Evolutionary conservation across 2,113 vertebrate species (phyloP), one percentile per base, ranked within the genome.

Genomic region (Anarhynchus alexandrinus): DNA sequence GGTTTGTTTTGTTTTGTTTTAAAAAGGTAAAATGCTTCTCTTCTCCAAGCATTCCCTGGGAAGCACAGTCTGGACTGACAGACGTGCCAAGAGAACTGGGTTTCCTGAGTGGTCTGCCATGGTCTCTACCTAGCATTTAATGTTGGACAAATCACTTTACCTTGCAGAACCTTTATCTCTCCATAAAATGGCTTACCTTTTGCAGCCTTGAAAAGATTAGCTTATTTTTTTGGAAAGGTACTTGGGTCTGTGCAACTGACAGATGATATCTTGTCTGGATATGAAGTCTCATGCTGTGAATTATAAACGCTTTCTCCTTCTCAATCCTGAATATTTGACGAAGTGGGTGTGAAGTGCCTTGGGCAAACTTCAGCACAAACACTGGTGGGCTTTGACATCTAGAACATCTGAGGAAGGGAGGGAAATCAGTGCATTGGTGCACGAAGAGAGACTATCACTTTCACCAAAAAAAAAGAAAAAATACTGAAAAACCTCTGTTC

Each of bases 61-160:
- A 91, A 90, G 86, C 66, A 70, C 87, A 93, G 54, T 94, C 94
- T 97, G 77, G 82, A 30, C 81, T 85, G 87, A 74, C 74, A 94
- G 91, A 76, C 11, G 1, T 82, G 88, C 78, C 78, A 86, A 87
- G 76, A 88, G 65, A 89, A 52, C 36, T 72, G 72, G 57, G 25
- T 93, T 85, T 90, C 59, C 71, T 17, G 20, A 69, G 87, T 23
- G 16, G 9, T 77, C 72, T 93, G 80, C 76, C 42, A 9, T 66
- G 52, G 30, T 93, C 90, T 94, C 65, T 89, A 51, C 80, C 42
- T 72, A 92, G 72, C 0, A 0, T 69, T 36, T 74, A 55, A 71
- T 57, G 55, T 49, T 89, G 83, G 72, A 92, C 91, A 94, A 88
- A 92, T 91, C 62, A 42, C 76, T 77, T 88, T 21, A 74, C 83